Evolutionary conservation across 2,113 vertebrate genomes (phyloP), one percentile per base, ranked within the genome.

Genomic region (Trochalopteron elliotii): DNA sequence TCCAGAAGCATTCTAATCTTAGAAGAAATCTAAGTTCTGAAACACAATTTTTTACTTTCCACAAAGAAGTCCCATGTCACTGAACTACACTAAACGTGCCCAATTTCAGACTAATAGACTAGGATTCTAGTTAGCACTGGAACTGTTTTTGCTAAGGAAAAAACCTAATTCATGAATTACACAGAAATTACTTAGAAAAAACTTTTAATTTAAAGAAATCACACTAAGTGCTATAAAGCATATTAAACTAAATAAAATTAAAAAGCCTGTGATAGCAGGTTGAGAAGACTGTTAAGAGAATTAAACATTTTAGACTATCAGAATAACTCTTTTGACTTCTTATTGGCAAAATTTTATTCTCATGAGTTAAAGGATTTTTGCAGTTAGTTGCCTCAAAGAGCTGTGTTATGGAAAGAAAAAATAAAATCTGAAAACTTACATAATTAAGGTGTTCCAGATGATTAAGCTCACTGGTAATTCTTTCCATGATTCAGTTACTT

Each of bases 401-500:
- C 6, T 76, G 9, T 72, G 53, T 50, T 87, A 91, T 40, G 70
- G 78, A 93, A 96, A 83, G 49, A 79, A 89, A 94, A 94, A 79
- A 23, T 42, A 64, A 94, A 84, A 59, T 18, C 31, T 35, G 7
- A 80, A 80, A 89, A 75, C 21, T n/a, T 64, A 60, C 35, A n/a
- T 35, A 82, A 93, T 79, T 91, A 76, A 83, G 35, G 35, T 89
- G 83, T 90, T 95, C 67, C 87, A 95, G 78, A 20, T 90, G 42
- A 87, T 72, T 80, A 83, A 95, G 85, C 78, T 89, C 74, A 61
- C 15, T 55, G 22, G 84, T 61, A 83, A 95, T 79, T 91, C 78
- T 53, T 93, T 90, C 83, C 78, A 64, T 4, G 64, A 75, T 94
- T 92, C 93, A 92, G 84, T 96, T 95, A 97, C 87, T 95, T 94